Base-by-base conservation (phyloP, 2,888 invertebrate genomes). In the Gymnocheta viridis region DNA sequence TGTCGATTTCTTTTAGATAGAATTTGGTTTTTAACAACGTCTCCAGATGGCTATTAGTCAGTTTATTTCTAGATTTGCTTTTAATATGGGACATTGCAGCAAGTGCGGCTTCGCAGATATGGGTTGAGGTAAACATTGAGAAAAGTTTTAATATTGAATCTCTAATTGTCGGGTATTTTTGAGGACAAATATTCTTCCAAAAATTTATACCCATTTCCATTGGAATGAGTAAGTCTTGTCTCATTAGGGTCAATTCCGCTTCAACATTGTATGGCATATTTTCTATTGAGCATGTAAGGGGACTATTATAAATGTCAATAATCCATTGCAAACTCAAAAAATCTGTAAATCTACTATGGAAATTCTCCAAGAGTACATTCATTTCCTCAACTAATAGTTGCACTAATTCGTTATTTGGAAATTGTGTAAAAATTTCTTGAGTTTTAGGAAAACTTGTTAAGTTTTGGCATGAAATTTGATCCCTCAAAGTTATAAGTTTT, bases 161-260 rank as follows among this genome's bases (percentile, higher is more conserved):
- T 32, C 58, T 72, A n/a, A 47, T 19, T 17, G 51, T n/a, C n/a
- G n/a, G n/a, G n/a, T n/a, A n/a, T n/a, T n/a, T n/a, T n/a, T n/a
- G n/a, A n/a, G n/a, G n/a, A 29, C 41, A 74, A 74, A 64, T 41
- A 51, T 41, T 54, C 41, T 74, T 74, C 64, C 62, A 74, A 64
- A 74, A 74, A 17, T 51, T 27, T 5, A 74, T 62, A 54, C 74
- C 41, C 29, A 17, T 54, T 74, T 27, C 38, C 9, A 27, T 54
- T 51, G 74, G 41, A 41, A 74, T 27, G 2, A 27, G 49, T 27
- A 64, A 14, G 51, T 64, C 38, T 73, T 62, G 35, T 4, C 62
- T 35, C 49, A 62, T 62, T 17, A 49, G n/a, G n/a, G 7, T n/a
- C 35, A 73, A 62, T 62, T 73, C 73, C 0, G 14, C 17, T 29